Percentiles rank a stretch among this genome's conserved stretches.
These are phyloP conservation scores for Diloba caeruleocephala DNA, from an alignment of 2,888 invertebrate genomes.

Conservation along the genomic window DNA sequence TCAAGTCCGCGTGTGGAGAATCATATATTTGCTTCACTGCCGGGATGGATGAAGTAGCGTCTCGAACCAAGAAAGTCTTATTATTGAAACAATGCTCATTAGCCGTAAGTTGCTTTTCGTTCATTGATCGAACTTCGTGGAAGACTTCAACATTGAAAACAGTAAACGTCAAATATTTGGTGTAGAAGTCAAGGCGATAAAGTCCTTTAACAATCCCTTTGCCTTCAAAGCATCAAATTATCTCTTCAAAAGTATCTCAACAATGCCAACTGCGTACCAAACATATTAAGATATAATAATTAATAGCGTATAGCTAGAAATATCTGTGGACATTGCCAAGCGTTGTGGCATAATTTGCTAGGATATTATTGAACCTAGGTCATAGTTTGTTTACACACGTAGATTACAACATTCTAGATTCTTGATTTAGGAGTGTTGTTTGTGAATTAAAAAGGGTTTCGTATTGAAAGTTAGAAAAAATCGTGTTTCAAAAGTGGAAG, in stretches of 20 bases:
- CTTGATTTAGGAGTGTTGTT: constrained; percentile 4
- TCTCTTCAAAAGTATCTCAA: constrained; percentile 19
- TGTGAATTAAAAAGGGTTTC: not conserved
- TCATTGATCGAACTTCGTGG: no score
- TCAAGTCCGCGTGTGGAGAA: no score
- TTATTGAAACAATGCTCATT: no score
- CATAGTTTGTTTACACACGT: constrained; percentile 44
- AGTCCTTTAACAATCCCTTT: constrained; percentile 6
- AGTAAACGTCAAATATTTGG: no score
- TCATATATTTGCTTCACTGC: no score
- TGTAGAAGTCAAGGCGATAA: not conserved
- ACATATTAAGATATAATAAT: constrained; percentile 14
- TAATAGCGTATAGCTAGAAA: constrained; percentile 13
- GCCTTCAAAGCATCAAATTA: constrained; percentile 7
- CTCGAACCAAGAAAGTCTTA: no score
- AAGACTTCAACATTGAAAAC: no score
- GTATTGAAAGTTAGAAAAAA: not conserved
- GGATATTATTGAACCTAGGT: constrained; percentile 52
- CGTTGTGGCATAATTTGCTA: constrained; percentile 26
- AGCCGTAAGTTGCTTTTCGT: no score
- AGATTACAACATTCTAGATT: constrained; percentile 11
- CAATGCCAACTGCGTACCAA: constrained; percentile 54
- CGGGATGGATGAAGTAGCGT: no score
- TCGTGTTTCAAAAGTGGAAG: not conserved
- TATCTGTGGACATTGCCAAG: constrained; percentile 43